Evolutionary conservation across 2,797 vertebrate genomes (phyloP).

Genomic region (Rhinophrynus dorsalis): DNA sequence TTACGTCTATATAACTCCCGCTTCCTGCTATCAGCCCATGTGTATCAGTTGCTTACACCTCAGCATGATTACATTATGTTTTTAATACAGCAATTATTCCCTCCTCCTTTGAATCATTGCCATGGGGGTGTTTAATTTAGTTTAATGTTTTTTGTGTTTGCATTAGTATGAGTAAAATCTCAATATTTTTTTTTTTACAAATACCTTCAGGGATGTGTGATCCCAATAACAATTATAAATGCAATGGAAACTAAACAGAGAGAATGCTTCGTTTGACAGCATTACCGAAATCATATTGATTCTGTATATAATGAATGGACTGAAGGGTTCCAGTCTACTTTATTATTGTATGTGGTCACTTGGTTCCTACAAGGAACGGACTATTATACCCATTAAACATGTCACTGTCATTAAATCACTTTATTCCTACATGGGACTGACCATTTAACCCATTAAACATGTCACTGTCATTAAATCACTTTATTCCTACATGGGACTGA

Average conservation of each 20-base stretch:
- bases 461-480: too few relatives aligned
- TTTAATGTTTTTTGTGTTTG: neutral
- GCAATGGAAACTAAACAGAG: too few relatives aligned
- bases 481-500: too few relatives aligned
- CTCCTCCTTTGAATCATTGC: neutral
- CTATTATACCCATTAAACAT: neutral
- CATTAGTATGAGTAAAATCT: neutral
- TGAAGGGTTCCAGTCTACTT: too few relatives aligned
- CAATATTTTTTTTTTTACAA: neutral
- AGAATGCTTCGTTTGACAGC: too few relatives aligned
- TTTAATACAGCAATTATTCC: neutral
- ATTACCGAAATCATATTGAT: too few relatives aligned
- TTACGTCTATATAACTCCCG: neutral
- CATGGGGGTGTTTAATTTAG: neutral
- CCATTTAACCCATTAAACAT: too few relatives aligned
- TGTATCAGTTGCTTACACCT: neutral
- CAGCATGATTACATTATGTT: neutral
- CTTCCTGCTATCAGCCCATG: neutral
- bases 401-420: too few relatives aligned
- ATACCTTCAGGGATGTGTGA: neutral
- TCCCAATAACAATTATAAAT: too few relatives aligned
- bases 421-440: too few relatives aligned
- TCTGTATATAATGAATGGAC: too few relatives aligned
- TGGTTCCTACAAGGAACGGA: neutral
- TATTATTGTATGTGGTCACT: too few relatives aligned